A percentile compares a stretch with the other conserved stretches of the same genome.
These are phyloP conservation scores for Uria aalge DNA, from an alignment of 2,113 vertebrate genomes.

Conservation along the genomic window DNA sequence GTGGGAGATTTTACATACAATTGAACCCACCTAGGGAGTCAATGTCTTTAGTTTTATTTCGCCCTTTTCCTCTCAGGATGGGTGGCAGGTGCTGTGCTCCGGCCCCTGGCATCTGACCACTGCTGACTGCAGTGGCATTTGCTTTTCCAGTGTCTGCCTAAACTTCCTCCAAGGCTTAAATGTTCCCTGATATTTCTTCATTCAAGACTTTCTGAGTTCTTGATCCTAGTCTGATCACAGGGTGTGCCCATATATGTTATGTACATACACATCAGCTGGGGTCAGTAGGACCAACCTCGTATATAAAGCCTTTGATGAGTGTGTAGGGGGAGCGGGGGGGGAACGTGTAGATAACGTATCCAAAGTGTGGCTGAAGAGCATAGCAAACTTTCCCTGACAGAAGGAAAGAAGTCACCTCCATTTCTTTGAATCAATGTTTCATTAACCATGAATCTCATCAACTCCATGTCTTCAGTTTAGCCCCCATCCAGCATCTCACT, in stretches of 20 bases:
- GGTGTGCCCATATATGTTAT: background rate
- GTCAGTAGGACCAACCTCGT: background rate
- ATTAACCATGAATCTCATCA: background rate
- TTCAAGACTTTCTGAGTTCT: background rate
- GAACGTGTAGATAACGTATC: background rate
- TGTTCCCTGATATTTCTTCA: background rate
- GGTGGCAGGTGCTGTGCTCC: background rate
- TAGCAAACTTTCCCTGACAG: background rate
- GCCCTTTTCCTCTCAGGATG: background rate
- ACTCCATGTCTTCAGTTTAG: background rate
- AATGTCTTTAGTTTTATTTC: background rate
- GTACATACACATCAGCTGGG: background rate
- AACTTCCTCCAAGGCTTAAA: background rate
- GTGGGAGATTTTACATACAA: background rate
- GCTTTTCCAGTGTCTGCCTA: background rate
- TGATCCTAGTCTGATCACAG: background rate
- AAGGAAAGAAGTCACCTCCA: background rate
- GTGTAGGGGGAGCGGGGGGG: accelerated
- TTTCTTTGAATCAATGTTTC: background rate
- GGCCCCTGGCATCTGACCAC: background rate
- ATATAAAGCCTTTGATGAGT: background rate
- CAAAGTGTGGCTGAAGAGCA: background rate
- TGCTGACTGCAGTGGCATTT: background rate
- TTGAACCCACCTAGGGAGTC: background rate
- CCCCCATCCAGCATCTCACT: background rate